Evolutionary conservation across 2,113 vertebrate genomes (phyloP), one percentile per base, ranked within the genome.

Genomic region (Psittacus erithacus): DNA sequence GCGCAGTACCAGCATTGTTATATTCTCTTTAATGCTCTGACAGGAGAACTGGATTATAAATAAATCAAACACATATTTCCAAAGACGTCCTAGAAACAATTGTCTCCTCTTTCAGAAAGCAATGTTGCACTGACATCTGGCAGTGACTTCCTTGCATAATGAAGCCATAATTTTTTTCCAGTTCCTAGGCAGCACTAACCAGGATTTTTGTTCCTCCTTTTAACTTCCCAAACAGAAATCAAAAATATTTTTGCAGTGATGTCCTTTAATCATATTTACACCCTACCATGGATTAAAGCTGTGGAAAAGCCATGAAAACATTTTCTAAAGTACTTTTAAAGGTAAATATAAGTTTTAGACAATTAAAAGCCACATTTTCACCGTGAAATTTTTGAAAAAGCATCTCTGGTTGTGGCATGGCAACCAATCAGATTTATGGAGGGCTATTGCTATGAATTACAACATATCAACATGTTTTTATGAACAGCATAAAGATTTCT

Each of bases 51-150:
- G 46, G 49, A 46, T 71, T 94, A 86, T 90, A 95, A 94, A 96
- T 95, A 95, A 94, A 94, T 89, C 80, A 91, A 85, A 69, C 17
- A 55, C 24, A 84, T 86, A 50, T 87, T 96, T 96, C 86, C 83
- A 82, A 94, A 92, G 86, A 86, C 69, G 38, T 73, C 92, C 64
- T 90, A 95, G 90, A 92, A 94, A 96, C 75, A 60, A 74, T 82
- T 92, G 68, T 78, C 78, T 80, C 57, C 24, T 71, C 93, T 89
- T 92, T 90, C 88, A 89, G 74, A 82, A 86, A 65, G 86, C 77
- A 86, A 17, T 69, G 77, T 33, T 85, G 74, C 74, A 59, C 81
- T 94, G 84, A 85, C 84, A 95, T 88, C 92, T 95, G 93, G 86
- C 93, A 95, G 57, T 46, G 78, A 60, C 62, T 92, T 68, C 62